Conservation (phyloP, 2,113 vertebrate species). For the Tauraco erythrolophus region DNA sequence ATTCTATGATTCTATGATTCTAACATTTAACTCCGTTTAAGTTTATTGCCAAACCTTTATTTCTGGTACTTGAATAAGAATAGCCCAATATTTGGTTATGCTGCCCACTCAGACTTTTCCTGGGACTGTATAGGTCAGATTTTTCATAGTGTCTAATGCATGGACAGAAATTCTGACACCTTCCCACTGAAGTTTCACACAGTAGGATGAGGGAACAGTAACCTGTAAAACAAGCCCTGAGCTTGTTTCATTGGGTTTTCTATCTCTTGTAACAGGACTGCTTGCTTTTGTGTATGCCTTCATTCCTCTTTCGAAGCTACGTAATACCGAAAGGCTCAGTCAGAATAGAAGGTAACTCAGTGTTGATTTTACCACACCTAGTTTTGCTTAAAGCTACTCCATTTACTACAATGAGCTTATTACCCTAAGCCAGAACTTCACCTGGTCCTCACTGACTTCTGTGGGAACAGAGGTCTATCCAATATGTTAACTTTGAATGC, state of each 20-base stretch:
- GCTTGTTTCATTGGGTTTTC: not conserved
- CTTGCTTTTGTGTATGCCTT: not conserved
- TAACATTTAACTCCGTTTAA: not conserved
- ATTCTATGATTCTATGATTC: too few species aligned
- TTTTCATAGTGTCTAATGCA: not conserved
- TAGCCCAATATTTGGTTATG: not conserved
- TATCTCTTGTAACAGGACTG: not conserved
- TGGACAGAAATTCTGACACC: not conserved
- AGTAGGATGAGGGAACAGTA: not conserved
- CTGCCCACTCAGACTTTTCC: not conserved
- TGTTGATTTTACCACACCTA: not conserved
- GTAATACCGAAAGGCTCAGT: not conserved
- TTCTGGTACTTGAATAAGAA: not conserved
- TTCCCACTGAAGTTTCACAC: not conserved
- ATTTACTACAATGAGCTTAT: not conserved
- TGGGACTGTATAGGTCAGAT: not conserved
- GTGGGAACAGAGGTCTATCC: not conserved
- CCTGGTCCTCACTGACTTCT: not conserved
- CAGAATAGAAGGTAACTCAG: not conserved
- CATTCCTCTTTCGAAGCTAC: not conserved
- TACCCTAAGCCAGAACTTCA: not conserved
- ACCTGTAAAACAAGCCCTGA: not conserved
- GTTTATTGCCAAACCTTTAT: not conserved
- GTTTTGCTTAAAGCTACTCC: not conserved
- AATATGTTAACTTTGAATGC: not conserved